Base-by-base conservation (phyloP, 2,113 vertebrate species). In the Semicossyphus pulcher region DNA sequence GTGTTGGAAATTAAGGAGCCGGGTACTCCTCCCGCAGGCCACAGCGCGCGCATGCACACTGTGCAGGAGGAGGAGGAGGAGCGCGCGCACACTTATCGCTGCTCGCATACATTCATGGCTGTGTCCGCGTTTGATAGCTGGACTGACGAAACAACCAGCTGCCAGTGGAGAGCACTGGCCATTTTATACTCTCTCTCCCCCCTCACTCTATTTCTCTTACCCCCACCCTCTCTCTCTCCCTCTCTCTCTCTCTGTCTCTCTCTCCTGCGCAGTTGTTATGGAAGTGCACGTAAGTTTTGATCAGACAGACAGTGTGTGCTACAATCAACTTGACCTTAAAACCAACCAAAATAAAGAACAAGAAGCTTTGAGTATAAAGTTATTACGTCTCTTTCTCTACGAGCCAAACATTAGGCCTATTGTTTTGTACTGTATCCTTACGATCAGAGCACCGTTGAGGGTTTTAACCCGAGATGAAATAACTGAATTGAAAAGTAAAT, bases 21-120 rank as follows among this genome's bases (percentile, higher is more conserved):
- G 47, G 74, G 56, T 68, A 80, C 90, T 81, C 89, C 89, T 65
- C 92, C 86, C 75, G 61, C 83, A 87, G 87, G 88, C 80, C 76
- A 11, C 7, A 39, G 62, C 66, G 59, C 41, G 81, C 63, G 79
- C 85, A n/a, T n/a, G n/a, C n/a, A n/a, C n/a, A 85, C 74, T 86
- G 77, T 78, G 20, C 1, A n/a, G n/a, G n/a, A n/a, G n/a, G n/a
- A n/a, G n/a, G n/a, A n/a, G n/a, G 20, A 8, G 47, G 47, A 47
- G 76, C 72, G 79, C 67, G 63, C 70, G 16, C 70, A 37, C 60
- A 44, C 59, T 21, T 47, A 41, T 45, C 51, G 11, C 42, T 29
- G 60, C 29, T 34, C 31, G 47, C 25, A 23, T 34, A 15, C 54
- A 16, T 53, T 15, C 54, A 10, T n/a, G 49, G 42, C 65, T 39